Evolutionary conservation across 2,888 invertebrate species (phyloP), one percentile per base, ranked within the genome.

Genomic region (Cantharis rufa): DNA sequence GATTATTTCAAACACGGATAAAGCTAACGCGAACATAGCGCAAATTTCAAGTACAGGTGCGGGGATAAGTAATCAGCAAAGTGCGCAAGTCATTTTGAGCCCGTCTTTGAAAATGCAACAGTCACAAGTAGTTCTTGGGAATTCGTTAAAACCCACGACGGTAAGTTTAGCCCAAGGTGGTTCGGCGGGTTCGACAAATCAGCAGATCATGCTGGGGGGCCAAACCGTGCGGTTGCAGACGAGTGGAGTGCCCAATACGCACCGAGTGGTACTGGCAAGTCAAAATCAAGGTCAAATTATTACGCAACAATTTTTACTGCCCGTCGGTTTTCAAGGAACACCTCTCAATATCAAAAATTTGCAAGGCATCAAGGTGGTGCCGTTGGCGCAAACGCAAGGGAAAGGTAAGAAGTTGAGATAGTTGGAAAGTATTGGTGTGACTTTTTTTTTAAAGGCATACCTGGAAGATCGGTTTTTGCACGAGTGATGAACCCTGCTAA

Each of bases 361-460:
- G 78, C 91, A 92, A 86, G 91, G 90, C 10, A 89, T 92, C 74
- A 92, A 92, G 86, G 91, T 92, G 74, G 91, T 92, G 78, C 91
- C 91, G 1, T 85, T 91, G 75, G 87, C 89, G 18, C 89, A 89
- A 81, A 86, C 88, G 74, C 88, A 88, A 80, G 84, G 83, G 28
- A 85, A 85, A 84, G 86, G 86, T 85, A 64, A 32, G 16, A 27
- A 32, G 18, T 70, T 15, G 70, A 48, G 2, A 9, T 48, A 48
- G 48, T 48, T n/a, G n/a, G n/a, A n/a, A n/a, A 48, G 48, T 48
- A 48, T 48, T n/a, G 48, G n/a, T 48, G 48, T 48, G n/a, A 48
- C 11, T 10, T 10, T 15, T 63, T 28, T 18, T 63, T 63, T 15
- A 63, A 16, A 88, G 88, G 86, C 75, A 79, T 85, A 24, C 87